Conservation (phyloP, 64 coral and sea anemone genomes). For the Actinia equina region DNA sequence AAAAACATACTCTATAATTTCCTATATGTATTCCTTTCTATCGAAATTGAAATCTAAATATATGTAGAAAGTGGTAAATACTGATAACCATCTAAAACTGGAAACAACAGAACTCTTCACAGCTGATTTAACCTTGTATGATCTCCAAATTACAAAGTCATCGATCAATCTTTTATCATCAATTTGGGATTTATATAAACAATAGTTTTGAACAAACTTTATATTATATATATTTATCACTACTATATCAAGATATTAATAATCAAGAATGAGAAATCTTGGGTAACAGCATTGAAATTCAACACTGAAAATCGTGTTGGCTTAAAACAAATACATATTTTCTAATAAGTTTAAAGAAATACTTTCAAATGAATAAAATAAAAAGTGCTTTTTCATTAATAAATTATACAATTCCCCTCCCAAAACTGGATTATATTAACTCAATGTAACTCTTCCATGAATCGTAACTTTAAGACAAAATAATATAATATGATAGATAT, state of each 20-base stretch:
- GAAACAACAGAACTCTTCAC: slow-evolving; percentile 1
- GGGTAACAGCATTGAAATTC: not conserved
- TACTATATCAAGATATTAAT: not conserved
- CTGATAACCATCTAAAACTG: not conserved
- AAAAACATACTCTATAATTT: not conserved
- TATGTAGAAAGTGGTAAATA: slow-evolving; percentile 1
- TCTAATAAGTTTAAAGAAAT: not conserved
- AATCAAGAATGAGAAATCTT: not conserved
- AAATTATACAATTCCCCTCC: slow-evolving; percentile 10
- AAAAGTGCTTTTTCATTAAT: not conserved
- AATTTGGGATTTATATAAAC: not conserved
- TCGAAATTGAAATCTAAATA: not conserved
- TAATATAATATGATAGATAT: not conserved
- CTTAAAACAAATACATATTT: not conserved
- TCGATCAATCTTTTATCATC: not conserved
- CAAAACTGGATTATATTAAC: slow-evolving; percentile 6
- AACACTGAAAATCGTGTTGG: not conserved
- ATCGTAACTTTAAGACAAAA: not conserved
- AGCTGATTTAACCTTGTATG: not conserved
- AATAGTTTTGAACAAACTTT: slow-evolving; percentile 12
- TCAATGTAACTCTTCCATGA: not conserved
- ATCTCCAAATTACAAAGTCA: not conserved
- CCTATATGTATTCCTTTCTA: no score
- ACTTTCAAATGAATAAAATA: not conserved
- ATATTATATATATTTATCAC: not conserved